Evolutionary conservation across 2,797 vertebrate genomes (phyloP).

Genomic region (Silurus lanzhouensis): DNA sequence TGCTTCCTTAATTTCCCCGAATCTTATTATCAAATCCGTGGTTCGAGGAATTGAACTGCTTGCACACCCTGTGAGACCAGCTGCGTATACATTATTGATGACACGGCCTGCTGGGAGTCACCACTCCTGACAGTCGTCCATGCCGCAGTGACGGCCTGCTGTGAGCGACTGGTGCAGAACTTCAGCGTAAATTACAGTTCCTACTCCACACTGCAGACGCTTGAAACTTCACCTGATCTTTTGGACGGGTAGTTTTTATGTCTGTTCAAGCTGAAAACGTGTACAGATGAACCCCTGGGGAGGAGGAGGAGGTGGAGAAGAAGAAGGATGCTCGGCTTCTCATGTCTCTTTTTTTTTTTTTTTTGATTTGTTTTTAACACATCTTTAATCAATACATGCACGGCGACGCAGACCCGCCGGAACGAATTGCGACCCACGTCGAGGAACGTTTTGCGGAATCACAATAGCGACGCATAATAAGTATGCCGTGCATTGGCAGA

Average conservation of each 20-base stretch:
- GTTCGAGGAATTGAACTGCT: slow-evolving; percentile 8
- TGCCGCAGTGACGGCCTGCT: slow-evolving; percentile 12
- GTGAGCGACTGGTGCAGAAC: slow-evolving; percentile 29
- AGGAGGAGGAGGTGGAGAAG: not conserved
- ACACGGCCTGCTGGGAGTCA: slow-evolving; percentile 60
- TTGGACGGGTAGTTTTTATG: not conserved
- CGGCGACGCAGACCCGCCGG: slow-evolving; percentile 50
- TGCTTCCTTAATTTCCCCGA: not conserved
- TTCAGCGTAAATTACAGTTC: slow-evolving; percentile 15
- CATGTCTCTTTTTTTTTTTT: not conserved
- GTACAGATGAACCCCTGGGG: slow-evolving; percentile 5
- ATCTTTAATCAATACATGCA: slow-evolving; percentile 57
- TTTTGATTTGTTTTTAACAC: slow-evolving; percentile 49
- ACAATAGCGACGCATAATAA: slow-evolving; percentile 59
- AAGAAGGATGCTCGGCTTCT: not conserved
- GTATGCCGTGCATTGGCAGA: slow-evolving; percentile 53
- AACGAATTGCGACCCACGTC: slow-evolving; percentile 47
- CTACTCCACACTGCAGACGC: not conserved
- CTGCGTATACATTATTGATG: slow-evolving; percentile 73
- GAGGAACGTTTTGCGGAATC: slow-evolving; percentile 60
- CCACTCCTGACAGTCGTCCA: slow-evolving; percentile 45
- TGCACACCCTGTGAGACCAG: slow-evolving; percentile 55
- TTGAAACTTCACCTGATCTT: not conserved
- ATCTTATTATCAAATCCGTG: not conserved
- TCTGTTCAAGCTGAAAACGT: slow-evolving; percentile 8